Evolutionary conservation across 2,797 vertebrate genomes (phyloP), one percentile per base, ranked within the genome.

Genomic region (Thamnophis elegans): DNA sequence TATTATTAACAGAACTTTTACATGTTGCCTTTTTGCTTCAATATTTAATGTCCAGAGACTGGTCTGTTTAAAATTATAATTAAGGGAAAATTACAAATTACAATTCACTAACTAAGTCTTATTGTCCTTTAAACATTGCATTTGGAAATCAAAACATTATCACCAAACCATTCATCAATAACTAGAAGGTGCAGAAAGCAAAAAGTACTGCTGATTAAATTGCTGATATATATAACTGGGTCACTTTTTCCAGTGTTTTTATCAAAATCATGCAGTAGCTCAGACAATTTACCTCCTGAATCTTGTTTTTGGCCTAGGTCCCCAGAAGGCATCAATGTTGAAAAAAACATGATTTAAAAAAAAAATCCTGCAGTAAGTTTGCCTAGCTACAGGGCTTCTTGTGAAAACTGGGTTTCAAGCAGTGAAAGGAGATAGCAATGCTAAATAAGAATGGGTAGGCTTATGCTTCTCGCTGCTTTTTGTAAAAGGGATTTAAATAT

Each of bases 261-360:
- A 65, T 51, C 62, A 73, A 60, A 85, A 59, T 4, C 62, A 55
- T 93, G 25, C 55, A 93, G 93, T 51, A 18, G 0, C 58, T 93
- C 73, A 90, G 32, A 14, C 91, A 90, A 86, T 89, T 93, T 91
- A 87, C 92, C 28, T 93, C n/a, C 20, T 92, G 32, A 53, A 2
- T 88, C 92, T 93, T 51, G 92, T 91, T 9, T n/a, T 78, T 93
- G 91, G 36, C 1, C 89, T 93, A 89, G 9, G 90, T 65, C 89
- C 89, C 87, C 82, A 0, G 11, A 54, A 89, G 91, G 16, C 3
- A 0, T 16, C 0, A 87, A 1, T 85, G 9, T 93, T 93, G 25
- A 1, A 25, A 1, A 8, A 51, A 92, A 92, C 54, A 28, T 60
- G 54, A 94, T 32, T 18, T 90, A 32, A 53, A 89, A 85, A 60